phyloP scores from a whole-genome alignment of 2,888 invertebrate species.

The Drosophila parthenogenetica region DNA sequence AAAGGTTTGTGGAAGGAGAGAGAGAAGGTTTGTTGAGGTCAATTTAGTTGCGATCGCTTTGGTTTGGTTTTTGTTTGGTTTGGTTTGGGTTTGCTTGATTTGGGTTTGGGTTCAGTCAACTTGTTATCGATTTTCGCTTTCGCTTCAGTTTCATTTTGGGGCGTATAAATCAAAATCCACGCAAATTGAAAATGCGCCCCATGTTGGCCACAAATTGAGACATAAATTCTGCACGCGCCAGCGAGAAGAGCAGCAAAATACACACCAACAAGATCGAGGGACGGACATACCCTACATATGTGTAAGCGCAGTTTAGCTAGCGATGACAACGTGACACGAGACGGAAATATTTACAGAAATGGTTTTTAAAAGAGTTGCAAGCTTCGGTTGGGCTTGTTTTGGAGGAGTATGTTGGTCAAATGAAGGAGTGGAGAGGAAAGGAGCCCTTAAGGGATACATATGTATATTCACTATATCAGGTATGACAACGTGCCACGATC shows the following conservation, averaged over 20 bases:
- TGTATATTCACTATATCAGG: too few species aligned
- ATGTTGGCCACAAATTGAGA: constrained; percentile 83
- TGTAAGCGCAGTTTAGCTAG: background rate
- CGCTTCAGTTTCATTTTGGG: constrained; percentile 59
- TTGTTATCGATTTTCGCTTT: constrained; percentile 64
- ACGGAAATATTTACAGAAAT: background rate
- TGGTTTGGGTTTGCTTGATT: background rate
- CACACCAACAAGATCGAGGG: constrained; percentile 16
- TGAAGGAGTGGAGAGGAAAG: too few species aligned
- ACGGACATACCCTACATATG: constrained; percentile 18
- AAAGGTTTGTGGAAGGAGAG: constrained; percentile 19
- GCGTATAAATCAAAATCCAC: constrained; percentile 80
- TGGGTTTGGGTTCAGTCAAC: constrained; percentile 62
- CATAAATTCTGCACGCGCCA: constrained; percentile 83
- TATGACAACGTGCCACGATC: too few species aligned
- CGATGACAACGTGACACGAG: constrained; percentile 11
- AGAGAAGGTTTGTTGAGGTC: constrained; percentile 1
- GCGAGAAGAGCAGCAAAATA: constrained; percentile 30
- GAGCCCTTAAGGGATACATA: too few species aligned
- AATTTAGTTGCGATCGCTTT: constrained; percentile 5
- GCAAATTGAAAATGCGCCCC: constrained; percentile 82
- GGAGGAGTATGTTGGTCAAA: too few species aligned
- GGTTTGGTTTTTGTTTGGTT: background rate
- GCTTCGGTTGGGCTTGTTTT: too few species aligned
- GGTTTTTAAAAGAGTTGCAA: too few species aligned